Base-by-base conservation (phyloP, 2,888 invertebrate genomes). In the Dicranocentrus wangi region DNA sequence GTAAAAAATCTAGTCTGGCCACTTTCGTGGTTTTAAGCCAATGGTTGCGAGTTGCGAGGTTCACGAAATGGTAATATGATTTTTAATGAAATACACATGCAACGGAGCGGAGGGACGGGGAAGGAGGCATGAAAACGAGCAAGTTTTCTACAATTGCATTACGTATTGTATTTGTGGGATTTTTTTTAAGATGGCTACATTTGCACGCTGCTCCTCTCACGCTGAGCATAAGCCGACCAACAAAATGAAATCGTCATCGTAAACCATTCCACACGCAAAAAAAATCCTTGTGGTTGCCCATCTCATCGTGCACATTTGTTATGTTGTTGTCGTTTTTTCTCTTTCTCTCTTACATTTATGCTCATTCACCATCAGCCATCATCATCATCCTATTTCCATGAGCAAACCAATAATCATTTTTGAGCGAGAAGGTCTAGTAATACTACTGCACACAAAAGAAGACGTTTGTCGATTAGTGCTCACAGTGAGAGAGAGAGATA, bases 1-100 rank as follows among this genome's bases (percentile, higher is more conserved):
- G 55, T 47, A 28, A 27, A 27, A 60, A 60, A 60, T 28, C 73
- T 47, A 32, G 65, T 73, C 65, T 73, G 47, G 65, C 32, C 73
- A 73, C 73, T 73, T 65, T 72, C 25, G 61, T 72, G 47, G 61
- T 72, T 71, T 21, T 21, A 17, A 60, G 60, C 60, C 60, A 60
- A 60, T 32, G 13, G 61, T 21, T 19, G n/a, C n/a, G 32, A 32
- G 32, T 10, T 32, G 47, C 15, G 13, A 47, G 47, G 47, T 47
- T 17, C 47, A 47, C 15, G 47, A n/a, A 47, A 47, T 17, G 39
- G 15, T n/a, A 47, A 10, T 32, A 32, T 32, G 32, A 32, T 32
- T 47, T 47, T 61, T 68, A 58, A 23, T 58, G 58, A 58, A 25
- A 25, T 8, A n/a, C n/a, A 58, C 23, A 58, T n/a, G 13, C 2